A percentile compares a stretch with the other conserved stretches of the same genome.
These are phyloP conservation scores for Drosophila differens DNA, from an alignment of 2,888 invertebrate genomes.

Conservation along the genomic window DNA sequence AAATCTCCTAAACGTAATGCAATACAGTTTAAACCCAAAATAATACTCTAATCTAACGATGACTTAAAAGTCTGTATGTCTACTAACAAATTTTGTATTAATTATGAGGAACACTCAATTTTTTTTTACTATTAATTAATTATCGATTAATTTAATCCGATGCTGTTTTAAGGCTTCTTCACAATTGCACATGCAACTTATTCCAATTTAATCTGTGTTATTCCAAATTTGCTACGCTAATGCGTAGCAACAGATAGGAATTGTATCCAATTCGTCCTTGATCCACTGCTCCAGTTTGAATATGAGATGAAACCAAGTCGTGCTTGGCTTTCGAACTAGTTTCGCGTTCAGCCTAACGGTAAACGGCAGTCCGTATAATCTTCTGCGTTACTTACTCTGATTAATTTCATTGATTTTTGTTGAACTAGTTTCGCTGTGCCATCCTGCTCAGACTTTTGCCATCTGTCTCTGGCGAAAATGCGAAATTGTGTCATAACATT, in stretches of 20 bases:
- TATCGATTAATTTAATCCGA: background rate
- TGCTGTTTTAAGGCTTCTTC: background rate
- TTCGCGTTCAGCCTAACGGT: constrained; percentile 27
- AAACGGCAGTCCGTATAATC: constrained; percentile 12
- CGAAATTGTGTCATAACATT: constrained; percentile 77
- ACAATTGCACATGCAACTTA: background rate
- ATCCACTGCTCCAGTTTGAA: constrained; percentile 29
- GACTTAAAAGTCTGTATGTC: too few species aligned
- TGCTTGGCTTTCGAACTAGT: constrained; percentile 24
- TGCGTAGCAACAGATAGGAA: background rate
- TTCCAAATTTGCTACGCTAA: background rate
- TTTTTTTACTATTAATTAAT: background rate
- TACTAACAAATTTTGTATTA: background rate
- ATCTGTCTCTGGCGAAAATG: constrained; percentile 29
- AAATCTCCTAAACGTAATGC: background rate
- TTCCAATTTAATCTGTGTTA: background rate
- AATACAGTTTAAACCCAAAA: background rate
- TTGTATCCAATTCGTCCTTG: constrained; percentile 31
- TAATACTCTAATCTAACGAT: background rate
- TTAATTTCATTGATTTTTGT: constrained; percentile 40
- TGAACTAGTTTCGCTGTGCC: constrained; percentile 41
- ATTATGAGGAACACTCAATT: background rate
- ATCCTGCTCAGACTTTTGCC: constrained; percentile 33
- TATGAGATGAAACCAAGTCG: constrained; percentile 2
- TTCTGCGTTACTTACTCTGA: constrained; percentile 22